A percentile compares a stretch with the other conserved stretches of the same genome.
phyloP scores from a whole-genome alignment of 2,888 invertebrate species.

The Lasioglossum lativentre region DNA sequence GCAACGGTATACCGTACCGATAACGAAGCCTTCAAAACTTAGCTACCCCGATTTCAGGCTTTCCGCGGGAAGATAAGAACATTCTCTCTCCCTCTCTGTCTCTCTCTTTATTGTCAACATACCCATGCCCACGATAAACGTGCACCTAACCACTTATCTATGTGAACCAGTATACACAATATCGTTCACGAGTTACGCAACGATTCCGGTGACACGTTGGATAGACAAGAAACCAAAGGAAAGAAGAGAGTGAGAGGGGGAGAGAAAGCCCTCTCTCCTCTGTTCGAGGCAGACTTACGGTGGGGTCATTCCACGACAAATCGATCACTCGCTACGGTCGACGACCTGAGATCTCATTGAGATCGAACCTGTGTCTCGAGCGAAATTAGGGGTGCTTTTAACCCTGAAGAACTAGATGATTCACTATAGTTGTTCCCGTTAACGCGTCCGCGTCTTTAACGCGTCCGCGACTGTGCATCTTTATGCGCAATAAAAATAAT shows the following conservation, averaged over 20 bases:
- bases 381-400: slow-evolving; percentile 3
- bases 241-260: neutral
- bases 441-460: too few species aligned
- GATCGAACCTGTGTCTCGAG: neutral
- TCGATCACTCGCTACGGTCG: slow-evolving; percentile 13
- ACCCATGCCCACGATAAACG: slow-evolving; percentile 7
- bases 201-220: neutral
- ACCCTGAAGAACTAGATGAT: neutral
- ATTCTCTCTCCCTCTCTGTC: too few species aligned
- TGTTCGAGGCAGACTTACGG: neutral
- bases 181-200: slow-evolving; percentile 53
- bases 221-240: neutral
- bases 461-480: neutral
- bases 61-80: neutral
- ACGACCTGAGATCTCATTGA: slow-evolving; percentile 3
- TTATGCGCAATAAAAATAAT: neutral
- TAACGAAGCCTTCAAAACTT: slow-evolving; percentile 15
- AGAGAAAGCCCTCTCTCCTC: neutral
- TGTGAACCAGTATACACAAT: slow-evolving; percentile 20
- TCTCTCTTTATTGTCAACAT: neutral
- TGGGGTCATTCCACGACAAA: slow-evolving; percentile 13
- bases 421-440: neutral
- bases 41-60: neutral
- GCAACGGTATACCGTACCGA: neutral
- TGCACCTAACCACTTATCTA: slow-evolving; percentile 30